Conservation (phyloP, 2,797 vertebrate genomes). For the Typhlichthys subterraneus region DNA sequence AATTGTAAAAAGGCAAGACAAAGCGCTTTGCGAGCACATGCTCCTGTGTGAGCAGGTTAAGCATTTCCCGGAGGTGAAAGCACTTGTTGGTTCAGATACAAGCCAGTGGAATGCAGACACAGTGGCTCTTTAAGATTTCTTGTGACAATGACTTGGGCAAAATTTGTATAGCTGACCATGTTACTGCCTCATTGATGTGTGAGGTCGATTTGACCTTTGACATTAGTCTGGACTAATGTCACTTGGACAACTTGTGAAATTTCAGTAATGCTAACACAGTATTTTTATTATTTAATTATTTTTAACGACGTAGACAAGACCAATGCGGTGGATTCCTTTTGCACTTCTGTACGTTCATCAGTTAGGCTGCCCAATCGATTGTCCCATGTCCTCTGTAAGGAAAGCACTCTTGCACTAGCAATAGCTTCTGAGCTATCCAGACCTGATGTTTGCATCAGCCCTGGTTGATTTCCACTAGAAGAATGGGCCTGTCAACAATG, state of each 20-base stretch:
- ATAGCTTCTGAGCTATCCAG: constrained; percentile 34
- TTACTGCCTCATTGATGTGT: constrained; percentile 54
- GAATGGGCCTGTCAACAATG: constrained; percentile 63
- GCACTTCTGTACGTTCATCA: constrained; percentile 33
- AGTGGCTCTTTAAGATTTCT: constrained; percentile 35
- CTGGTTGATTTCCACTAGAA: constrained; percentile 57
- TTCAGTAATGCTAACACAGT: constrained; percentile 34
- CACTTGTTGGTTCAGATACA: constrained; percentile 48
- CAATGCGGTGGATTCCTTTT: constrained; percentile 25
- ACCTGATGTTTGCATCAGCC: constrained; percentile 44
- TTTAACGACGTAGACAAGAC: not conserved
- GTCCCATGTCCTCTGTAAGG: constrained; percentile 44
- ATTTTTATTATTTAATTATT: too few relatives aligned
- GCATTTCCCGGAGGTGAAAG: constrained; percentile 45
- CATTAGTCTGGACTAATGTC: constrained; percentile 17
- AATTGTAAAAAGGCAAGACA: constrained; percentile 51
- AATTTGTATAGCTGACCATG: constrained; percentile 35
- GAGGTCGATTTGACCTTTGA: constrained; percentile 48
- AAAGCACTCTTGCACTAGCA: constrained; percentile 44
- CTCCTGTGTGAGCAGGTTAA: constrained; percentile 47
- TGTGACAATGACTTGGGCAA: constrained; percentile 40
- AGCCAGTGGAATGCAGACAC: constrained; percentile 49
- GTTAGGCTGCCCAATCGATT: constrained; percentile 39
- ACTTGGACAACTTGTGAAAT: constrained; percentile 45
- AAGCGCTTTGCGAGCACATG: constrained; percentile 42